Conservation (phyloP, 2,113 vertebrate genomes). For the Sterrhoptilus dennistouni region DNA sequence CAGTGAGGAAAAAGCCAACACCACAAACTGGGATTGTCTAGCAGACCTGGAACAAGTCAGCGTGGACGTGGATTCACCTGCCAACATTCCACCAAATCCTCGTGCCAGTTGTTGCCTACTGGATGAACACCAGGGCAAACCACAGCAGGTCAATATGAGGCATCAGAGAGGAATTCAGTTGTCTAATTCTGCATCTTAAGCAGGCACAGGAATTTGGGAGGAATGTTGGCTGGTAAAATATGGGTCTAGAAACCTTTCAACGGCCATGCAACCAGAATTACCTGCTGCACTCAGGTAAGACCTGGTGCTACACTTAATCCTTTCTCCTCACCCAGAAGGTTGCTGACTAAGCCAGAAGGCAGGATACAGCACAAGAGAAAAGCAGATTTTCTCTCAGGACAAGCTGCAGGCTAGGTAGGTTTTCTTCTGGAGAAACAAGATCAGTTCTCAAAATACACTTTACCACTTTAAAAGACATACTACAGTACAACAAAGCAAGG, state of each 20-base stretch:
- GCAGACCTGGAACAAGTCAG: neutral
- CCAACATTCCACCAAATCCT: neutral
- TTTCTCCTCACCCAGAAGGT: neutral
- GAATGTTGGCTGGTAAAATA: neutral
- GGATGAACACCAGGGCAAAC: neutral
- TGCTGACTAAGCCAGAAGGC: neutral
- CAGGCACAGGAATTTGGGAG: neutral
- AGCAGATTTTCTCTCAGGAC: neutral
- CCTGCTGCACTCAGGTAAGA: neutral
- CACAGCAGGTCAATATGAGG: neutral
- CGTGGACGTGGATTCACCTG: neutral
- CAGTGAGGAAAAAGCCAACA: neutral
- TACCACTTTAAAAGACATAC: neutral
- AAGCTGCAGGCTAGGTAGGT: neutral
- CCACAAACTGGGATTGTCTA: neutral
- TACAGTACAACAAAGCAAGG: neutral
- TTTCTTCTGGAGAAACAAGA: neutral
- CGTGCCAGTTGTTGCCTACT: neutral
- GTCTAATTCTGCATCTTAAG: neutral
- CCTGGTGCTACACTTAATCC: neutral
- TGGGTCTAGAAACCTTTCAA: neutral
- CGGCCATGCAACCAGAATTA: neutral
- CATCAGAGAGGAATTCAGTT: neutral
- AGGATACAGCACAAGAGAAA: neutral
- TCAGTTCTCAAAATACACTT: neutral